Conservation (phyloP, 2,888 invertebrate species). For the Ctenicera cuprea region DNA sequence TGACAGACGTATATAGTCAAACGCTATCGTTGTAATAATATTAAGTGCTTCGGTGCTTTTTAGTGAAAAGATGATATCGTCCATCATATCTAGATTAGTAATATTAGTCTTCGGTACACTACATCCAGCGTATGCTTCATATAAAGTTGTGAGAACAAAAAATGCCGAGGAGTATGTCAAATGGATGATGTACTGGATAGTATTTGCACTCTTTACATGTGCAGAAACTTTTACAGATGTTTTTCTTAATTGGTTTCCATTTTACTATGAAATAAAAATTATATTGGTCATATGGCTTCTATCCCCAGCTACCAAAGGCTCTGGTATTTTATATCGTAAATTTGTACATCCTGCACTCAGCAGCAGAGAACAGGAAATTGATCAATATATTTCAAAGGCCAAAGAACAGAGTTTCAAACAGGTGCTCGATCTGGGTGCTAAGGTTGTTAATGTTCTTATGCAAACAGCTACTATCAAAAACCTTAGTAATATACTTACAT, state of each 20-base stretch:
- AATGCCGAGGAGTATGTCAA: too few relatives aligned
- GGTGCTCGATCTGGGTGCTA: conserved; percentile 91
- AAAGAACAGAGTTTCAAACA: conserved; percentile 96
- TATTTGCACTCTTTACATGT: conserved; percentile 96
- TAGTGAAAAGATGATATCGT: conserved; percentile 83
- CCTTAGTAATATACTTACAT: conserved; percentile 59
- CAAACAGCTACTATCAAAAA: conserved; percentile 84
- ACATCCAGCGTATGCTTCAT: too few relatives aligned
- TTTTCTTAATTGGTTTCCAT: conserved; percentile 96
- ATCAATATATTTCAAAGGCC: conserved; percentile 93
- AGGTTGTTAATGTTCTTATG: conserved; percentile 93
- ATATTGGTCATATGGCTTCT: conserved; percentile 96
- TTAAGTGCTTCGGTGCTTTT: conserved; percentile 71
- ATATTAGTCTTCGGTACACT: too few relatives aligned
- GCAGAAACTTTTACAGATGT: conserved; percentile 97
- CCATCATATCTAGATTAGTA: conserved; percentile 86
- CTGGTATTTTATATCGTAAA: conserved; percentile 95
- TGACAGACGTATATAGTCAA: conserved; percentile 60
- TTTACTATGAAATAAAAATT: conserved; percentile 99
- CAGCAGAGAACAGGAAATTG: conserved; percentile 95
- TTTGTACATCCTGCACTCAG: conserved; percentile 96
- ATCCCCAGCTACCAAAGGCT: conserved; percentile 96
- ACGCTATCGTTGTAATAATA: conserved; percentile 41
- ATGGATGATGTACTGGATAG: conserved; percentile 99
- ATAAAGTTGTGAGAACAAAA: too few relatives aligned